Base-by-base conservation (phyloP, 2,888 invertebrate species). In the Tachina fera region DNA sequence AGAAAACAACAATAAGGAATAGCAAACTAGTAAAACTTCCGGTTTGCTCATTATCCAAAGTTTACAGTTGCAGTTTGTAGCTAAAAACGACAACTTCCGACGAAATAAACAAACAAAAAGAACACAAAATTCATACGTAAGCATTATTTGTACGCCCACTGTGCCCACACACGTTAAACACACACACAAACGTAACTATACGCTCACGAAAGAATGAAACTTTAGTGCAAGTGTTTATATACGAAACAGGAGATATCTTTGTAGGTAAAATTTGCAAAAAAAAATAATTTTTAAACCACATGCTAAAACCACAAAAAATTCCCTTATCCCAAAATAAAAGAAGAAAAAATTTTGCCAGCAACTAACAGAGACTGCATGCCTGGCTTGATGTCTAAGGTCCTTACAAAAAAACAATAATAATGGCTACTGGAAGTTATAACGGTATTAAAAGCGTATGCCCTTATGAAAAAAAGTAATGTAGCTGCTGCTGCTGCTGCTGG, bases 11-110 rank as follows among this genome's bases (percentile, higher is more conserved):
- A 22, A 13, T 43, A 58, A 71, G 70, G 49, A 68, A 72, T 22
- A 77, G 74, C 67, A 31, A 83, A 82, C 43, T 78, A 75, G 56
- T 53, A 61, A 83, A 86, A 86, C 83, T 86, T 86, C 86, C 86
- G 86, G 60, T 83, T 60, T 72, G 72, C 86, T 86, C 86, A 86
- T 86, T 86, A 86, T 76, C 83, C 61, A 86, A 51, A 86, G 86
- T 86, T 86, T 86, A 83, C 79, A 71, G 72, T 86, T 86, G 75
- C 83, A 83, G 76, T 80, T 83, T 83, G 58, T 76, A 58, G 72
- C 76, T 83, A 79, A 83, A 86, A 79, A 86, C 86, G 79, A 83
- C 86, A 86, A 86, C 83, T 83, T 86, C 86, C 86, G 86, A 76
- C 82, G n/a, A 83, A 39, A 72, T n/a, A 72, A 80, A 63, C 76